Evolutionary conservation across 2,888 invertebrate genomes (phyloP), one percentile per base, ranked within the genome.

Genomic region (Reticulitermes lucifugus): DNA sequence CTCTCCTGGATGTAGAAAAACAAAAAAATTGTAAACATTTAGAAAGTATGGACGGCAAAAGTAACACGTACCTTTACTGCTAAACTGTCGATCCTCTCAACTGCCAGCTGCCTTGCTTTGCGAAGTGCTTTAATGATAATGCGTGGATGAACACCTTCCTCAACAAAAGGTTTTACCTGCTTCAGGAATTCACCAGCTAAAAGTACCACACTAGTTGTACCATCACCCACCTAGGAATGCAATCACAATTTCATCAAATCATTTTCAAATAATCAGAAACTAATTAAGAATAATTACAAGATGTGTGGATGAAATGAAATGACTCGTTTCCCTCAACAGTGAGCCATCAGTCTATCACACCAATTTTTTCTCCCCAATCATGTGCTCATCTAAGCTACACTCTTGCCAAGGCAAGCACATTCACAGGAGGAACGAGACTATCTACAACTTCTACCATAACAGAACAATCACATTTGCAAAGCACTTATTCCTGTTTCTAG

Each of bases 141-240:
- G 85, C 99, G 95, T 0, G 99, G 98, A 91, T 99, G 99, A 0
- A 96, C 96, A 22, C 98, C 98, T 91, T 99, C 99, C 90, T 99
- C 99, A 55, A 99, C 94, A 89, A 96, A 99, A 0, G 97, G 96
- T 91, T 99, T 99, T 88, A 98, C 93, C 90, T 98, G 96, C 91
- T 98, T 98, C 88, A 99, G 92, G 88, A 99, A 96, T 91, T 99
- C 99, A 22, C 98, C 98, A 59, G 99, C 98, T 83, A 99, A 91
- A 86, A 99, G 92, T 4, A 99, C 99, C 51, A 99, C 99, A 84
- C 97, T 98, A 0, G 99, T 99, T 18, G 99, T 99, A 12, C 99
- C 99, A 92, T 99, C 99, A 7, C 99, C 99, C 84, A 99, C 97
- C 97, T 98, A 89, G 83, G 87, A 85, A 18, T 10, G 9, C 65